These are phyloP conservation scores for Anaspis maculata DNA, from an alignment of 2,888 invertebrate species.

Conservation along the genomic window DNA sequence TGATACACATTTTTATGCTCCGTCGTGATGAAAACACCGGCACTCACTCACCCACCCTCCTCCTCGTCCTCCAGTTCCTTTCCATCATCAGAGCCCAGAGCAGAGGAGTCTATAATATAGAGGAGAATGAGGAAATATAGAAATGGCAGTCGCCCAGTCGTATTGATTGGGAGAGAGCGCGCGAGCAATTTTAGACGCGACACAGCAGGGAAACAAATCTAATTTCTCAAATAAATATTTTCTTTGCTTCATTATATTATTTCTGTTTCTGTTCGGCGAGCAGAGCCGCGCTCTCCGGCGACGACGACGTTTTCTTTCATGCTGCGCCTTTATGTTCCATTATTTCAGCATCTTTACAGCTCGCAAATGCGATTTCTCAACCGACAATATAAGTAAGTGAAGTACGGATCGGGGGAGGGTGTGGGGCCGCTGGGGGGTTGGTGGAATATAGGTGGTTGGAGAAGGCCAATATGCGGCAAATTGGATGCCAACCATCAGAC, in stretches of 20 bases:
- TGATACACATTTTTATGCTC: conserved; percentile 37
- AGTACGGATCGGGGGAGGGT: too few species aligned
- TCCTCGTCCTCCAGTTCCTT: too few species aligned
- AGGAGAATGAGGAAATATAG: too few species aligned
- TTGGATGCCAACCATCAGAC: not conserved
- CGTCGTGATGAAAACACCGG: conserved; percentile 32
- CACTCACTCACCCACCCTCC: too few species aligned
- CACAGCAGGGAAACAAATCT: conserved; percentile 42
- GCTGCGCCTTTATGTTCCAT: conserved; percentile 31
- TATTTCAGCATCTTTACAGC: conserved; percentile 30
- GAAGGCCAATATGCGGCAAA: not conserved
- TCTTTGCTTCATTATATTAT: conserved; percentile 44
- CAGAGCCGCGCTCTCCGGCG: conserved; percentile 10
- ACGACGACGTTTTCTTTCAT: conserved; percentile 28
- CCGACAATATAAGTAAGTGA: conserved; percentile 19
- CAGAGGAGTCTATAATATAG: conserved; percentile 14
- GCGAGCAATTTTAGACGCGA: conserved; percentile 34
- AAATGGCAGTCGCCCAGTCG: conserved; percentile 34
- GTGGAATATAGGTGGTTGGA: too few species aligned
- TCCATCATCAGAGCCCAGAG: too few species aligned
- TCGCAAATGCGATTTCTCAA: conserved; percentile 31
- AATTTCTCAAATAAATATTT: conserved; percentile 46
- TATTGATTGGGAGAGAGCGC: conserved; percentile 35
- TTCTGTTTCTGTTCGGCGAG: conserved; percentile 36
- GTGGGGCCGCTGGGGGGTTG: too few species aligned